Conservation (phyloP, 2,888 invertebrate genomes). For the Chouioia cunea region DNA sequence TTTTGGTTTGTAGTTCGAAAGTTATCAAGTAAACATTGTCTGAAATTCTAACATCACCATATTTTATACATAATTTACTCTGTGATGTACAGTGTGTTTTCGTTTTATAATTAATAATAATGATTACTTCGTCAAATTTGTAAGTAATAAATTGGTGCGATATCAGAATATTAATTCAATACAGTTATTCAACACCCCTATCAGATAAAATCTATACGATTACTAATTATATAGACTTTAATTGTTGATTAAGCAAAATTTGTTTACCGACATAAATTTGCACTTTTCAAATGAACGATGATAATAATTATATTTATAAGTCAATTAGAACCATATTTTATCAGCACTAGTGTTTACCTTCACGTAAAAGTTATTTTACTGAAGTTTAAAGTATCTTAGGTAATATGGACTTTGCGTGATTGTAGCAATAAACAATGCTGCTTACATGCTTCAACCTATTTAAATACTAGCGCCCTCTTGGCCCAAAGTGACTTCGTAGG, state of each 20-base stretch:
- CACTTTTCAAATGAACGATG: too few relatives aligned
- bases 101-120: constrained; percentile 40
- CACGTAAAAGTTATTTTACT: too few relatives aligned
- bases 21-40: constrained; percentile 6
- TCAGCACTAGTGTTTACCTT: too few relatives aligned
- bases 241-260: neutral
- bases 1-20: neutral
- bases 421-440: too few relatives aligned
- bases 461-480: neutral
- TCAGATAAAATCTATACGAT: too few relatives aligned
- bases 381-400: too few relatives aligned
- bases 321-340: too few relatives aligned
- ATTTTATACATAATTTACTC: constrained; percentile 51
- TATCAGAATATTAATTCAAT: constrained; percentile 32
- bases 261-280: too few relatives aligned
- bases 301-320: too few relatives aligned
- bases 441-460: too few relatives aligned
- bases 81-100: constrained; percentile 52
- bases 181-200: constrained; percentile 10
- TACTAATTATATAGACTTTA: neutral
- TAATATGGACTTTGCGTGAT: too few relatives aligned
- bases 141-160: constrained; percentile 23
- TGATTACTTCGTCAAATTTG: constrained; percentile 19
- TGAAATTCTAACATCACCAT: constrained; percentile 24
- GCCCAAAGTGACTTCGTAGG: neutral